phyloP scores from a whole-genome alignment of 2,113 vertebrate genomes.

The Scophthalmus maximus region DNA sequence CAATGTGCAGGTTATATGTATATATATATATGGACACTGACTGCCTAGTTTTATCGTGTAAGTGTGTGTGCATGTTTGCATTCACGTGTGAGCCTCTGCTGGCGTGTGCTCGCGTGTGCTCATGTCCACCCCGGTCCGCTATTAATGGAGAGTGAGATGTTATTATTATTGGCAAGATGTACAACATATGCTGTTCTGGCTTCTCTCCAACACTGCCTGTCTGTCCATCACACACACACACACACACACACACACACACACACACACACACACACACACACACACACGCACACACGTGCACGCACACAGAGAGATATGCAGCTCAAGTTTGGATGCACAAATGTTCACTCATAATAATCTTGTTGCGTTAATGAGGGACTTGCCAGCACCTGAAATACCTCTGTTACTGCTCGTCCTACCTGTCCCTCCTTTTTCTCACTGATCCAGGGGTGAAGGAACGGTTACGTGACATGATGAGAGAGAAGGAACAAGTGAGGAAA shows the following conservation, averaged over 20 bases:
- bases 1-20: constrained; percentile 5
- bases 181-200: constrained; percentile 83
- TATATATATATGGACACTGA: background rate
- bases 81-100: constrained; percentile 3
- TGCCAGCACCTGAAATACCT: constrained; percentile 53
- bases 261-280: constrained; percentile 31
- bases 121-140: constrained; percentile 61
- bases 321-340: constrained; percentile 1
- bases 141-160: constrained; percentile 73
- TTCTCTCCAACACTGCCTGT: constrained; percentile 65
- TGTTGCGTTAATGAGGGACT: constrained; percentile 57
- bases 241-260: constrained; percentile 37
- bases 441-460: constrained; percentile 37
- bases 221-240: constrained; percentile 40
- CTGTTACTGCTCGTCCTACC: constrained; percentile 4
- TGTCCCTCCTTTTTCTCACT: constrained; percentile 11
- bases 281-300: background rate
- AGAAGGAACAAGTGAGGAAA: constrained; percentile 16
- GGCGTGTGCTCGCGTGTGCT: constrained; percentile 23
- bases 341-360: constrained; percentile 32
- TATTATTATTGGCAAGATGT: constrained; percentile 77
- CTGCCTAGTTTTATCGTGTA: constrained; percentile 8
- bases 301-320: background rate
- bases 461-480: constrained; percentile 37
- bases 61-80: background rate